A percentile compares a stretch with the other conserved stretches of the same genome.
These are phyloP conservation scores for Neolamprologus sp. DNA, from an alignment of 2,113 vertebrate species.

Conservation along the genomic window DNA sequence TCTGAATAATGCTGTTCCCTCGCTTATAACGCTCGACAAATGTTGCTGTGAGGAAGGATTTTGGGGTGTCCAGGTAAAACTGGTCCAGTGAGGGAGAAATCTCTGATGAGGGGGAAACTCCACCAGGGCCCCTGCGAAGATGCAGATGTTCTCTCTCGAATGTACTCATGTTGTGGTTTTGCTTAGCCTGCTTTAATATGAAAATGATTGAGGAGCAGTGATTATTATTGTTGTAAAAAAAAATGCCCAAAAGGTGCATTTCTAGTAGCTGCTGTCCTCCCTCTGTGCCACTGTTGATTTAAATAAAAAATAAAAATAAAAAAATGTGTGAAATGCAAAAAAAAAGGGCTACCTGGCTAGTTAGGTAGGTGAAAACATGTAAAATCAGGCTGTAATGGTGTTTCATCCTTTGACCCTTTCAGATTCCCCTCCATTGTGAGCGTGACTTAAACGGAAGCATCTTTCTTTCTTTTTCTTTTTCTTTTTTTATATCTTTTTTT, in stretches of 20 bases:
- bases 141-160: conserved; percentile 22
- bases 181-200: conserved; percentile 24
- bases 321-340: conserved; percentile 32
- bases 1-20: background rate
- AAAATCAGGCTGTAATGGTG: conserved; percentile 26
- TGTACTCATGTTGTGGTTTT: conserved; percentile 19
- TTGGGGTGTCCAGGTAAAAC: background rate
- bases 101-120: conserved; percentile 18
- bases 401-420: conserved; percentile 23
- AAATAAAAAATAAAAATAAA: background rate
- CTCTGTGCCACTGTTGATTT: conserved; percentile 12
- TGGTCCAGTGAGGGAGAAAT: background rate
- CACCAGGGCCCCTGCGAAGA: conserved; percentile 27
- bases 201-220: background rate
- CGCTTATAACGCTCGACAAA: background rate
- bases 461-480: background rate
- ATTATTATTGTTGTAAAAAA: background rate
- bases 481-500: background rate
- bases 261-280: background rate
- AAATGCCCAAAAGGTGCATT: conserved; percentile 13
- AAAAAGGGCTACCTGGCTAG: conserved; percentile 32
- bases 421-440: conserved; percentile 39
- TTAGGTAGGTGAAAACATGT: conserved; percentile 32
- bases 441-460: conserved; percentile 29
- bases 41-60: background rate